Evolutionary conservation across 2,888 invertebrate species (phyloP).

Genomic region (Epirrhoe tristata): DNA sequence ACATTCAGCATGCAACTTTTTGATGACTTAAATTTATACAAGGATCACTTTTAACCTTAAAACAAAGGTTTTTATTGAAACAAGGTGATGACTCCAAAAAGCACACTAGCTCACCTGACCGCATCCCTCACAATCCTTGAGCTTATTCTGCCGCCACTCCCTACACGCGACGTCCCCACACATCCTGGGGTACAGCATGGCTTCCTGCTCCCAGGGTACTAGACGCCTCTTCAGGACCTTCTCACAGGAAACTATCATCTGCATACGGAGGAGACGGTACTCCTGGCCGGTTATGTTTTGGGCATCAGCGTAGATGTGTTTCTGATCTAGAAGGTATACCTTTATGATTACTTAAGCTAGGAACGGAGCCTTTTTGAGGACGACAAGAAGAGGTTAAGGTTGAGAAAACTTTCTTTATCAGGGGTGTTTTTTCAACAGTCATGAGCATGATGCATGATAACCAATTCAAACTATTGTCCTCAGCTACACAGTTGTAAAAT

Average conservation of each 20-base stretch:
- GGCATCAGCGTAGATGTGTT: slow-evolving; percentile 81
- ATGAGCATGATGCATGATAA: too few relatives aligned
- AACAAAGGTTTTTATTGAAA: too few relatives aligned
- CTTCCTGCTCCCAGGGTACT: slow-evolving; percentile 88
- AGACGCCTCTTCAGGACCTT: slow-evolving; percentile 84
- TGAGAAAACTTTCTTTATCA: too few relatives aligned
- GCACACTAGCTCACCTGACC: slow-evolving; percentile 72
- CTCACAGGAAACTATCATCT: slow-evolving; percentile 86
- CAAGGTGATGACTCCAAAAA: too few relatives aligned
- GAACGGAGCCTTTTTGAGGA: too few relatives aligned
- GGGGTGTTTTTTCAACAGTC: too few relatives aligned
- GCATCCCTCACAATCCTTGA: slow-evolving; percentile 85
- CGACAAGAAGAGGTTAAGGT: too few relatives aligned
- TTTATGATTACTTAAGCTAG: not conserved
- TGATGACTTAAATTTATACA: too few relatives aligned
- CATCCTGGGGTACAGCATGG: slow-evolving; percentile 88
- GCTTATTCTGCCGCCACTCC: slow-evolving; percentile 76
- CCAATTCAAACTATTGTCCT: too few relatives aligned
- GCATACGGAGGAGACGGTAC: slow-evolving; percentile 87
- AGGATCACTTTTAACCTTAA: too few relatives aligned
- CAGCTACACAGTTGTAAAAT: too few relatives aligned
- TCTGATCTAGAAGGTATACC: slow-evolving; percentile 61
- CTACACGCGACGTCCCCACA: slow-evolving; percentile 85
- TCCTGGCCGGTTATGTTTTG: slow-evolving; percentile 83
- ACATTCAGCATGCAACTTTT: too few relatives aligned